Base-by-base conservation (phyloP, 2,113 vertebrate species). In the Microtus oregoni region DNA sequence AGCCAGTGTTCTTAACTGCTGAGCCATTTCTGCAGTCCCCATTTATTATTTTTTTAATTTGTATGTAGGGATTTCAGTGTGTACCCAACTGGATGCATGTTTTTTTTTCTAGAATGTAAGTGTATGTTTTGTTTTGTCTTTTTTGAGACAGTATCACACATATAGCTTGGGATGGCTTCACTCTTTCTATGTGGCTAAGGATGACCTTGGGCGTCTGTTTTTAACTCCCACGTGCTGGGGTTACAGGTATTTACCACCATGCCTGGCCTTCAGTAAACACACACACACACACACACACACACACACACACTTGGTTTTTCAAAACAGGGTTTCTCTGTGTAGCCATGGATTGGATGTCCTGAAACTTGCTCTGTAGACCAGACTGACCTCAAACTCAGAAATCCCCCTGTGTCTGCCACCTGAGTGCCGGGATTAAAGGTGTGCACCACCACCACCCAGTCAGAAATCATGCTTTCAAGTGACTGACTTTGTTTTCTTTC, bases 21-120 rank as follows among this genome's bases (percentile, higher is more conserved):
- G 44, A 44, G 44, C 44, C 44, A 44, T 44, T 44, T 44, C 44
- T 44, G 55, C 17, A 58, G 55, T 58, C 5, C 17, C 55, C 55
- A 58, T 58, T 58, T 58, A 58, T 58, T 96, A 24, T 91, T 87
- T 97, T 52, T 41, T 75, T 94, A 92, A 92, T 95, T 92, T 94
- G 9, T 44, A n/a, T 52, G 3, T 89, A 73, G 20, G 22, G 30
- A 81, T 86, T 85, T 1, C 38, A 77, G 50, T 68, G 6, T 63
- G 6, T 63, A 92, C 41, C 61, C 14, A 47, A 3, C 1, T 94
- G 52, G 20, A 68, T 52, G 24, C 19, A n/a, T 22, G 20, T 17
- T 58, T 83, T 55, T 55, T 86, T 83, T 67, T 50, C 68, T 50
- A 70, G 58, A 65, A 65, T 52, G 11, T 85, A 44, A 44, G 44